A percentile compares a stretch with the other conserved stretches of the same genome.
Conservation (phyloP, 2,888 invertebrate genomes). For the Aelia acuminata region DNA sequence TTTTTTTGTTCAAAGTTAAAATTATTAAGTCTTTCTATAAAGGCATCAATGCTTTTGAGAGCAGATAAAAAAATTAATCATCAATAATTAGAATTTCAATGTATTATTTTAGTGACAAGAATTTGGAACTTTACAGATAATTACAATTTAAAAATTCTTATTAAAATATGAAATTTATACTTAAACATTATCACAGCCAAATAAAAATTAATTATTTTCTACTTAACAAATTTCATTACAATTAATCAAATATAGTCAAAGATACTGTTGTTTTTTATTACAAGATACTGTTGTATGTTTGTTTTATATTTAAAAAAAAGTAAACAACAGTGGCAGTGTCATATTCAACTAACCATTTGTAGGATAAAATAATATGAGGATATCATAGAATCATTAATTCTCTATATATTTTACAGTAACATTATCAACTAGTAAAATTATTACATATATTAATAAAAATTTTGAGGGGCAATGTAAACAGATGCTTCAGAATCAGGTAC, state of each 20-base stretch:
- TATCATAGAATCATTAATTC: neutral
- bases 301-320: neutral
- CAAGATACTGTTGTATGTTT: neutral
- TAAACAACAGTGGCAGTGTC: neutral
- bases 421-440: no score
- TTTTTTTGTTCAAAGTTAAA: neutral
- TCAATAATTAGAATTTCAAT: neutral
- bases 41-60: neutral
- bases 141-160: neutral
- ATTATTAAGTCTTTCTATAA: neutral
- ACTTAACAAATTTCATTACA: neutral
- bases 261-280: neutral
- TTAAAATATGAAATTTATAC: neutral
- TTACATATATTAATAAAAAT: neutral
- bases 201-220: neutral
- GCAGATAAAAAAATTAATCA: neutral
- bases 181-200: slow-evolving; percentile 30
- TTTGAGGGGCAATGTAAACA: neutral
- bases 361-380: neutral
- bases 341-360: neutral
- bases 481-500: neutral
- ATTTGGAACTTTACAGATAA: neutral
- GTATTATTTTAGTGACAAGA: neutral
- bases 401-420: no score
- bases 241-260: neutral